These are phyloP conservation scores for Hypotaenidia okinawae DNA, from an alignment of 2,797 vertebrate genomes.

Conservation along the genomic window DNA sequence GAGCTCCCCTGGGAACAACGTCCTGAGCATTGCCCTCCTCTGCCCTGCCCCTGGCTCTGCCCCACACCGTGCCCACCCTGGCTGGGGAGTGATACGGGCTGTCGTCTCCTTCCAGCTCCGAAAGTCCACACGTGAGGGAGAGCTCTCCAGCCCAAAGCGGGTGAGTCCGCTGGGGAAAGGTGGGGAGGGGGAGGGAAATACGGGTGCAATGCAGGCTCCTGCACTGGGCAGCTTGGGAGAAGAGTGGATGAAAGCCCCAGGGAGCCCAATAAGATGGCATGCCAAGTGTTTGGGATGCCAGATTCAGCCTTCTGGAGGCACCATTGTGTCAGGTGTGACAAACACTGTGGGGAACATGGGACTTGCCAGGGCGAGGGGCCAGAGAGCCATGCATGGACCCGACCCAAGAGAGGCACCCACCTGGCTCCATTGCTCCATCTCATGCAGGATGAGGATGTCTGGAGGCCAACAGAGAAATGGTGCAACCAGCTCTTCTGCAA, in stretches of 20 bases:
- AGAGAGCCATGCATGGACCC: background rate
- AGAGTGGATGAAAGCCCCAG: background rate
- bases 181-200: background rate
- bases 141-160: conserved; percentile 66
- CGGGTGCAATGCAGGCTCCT: fast-evolving
- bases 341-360: background rate
- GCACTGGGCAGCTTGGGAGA: background rate
- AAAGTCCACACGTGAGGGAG: conserved; percentile 75
- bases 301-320: background rate
- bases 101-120: conserved; percentile 74
- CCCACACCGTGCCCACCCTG: fast-evolving
- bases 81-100: background rate
- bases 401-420: fast-evolving
- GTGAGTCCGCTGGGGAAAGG: conserved; percentile 53
- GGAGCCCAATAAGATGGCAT: background rate
- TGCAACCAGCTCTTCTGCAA: conserved; percentile 89
- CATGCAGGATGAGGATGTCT: conserved; percentile 75
- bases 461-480: conserved; percentile 85
- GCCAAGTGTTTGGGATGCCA: background rate
- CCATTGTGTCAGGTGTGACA: background rate
- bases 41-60: background rate
- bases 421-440: background rate
- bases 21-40: background rate
- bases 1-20: background rate
- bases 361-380: background rate